Percentiles rank a stretch among this genome's conserved stretches.
These are phyloP conservation scores for Drosophila suzukii DNA, from an alignment of 1,140 invertebrate genomes.

Conservation along the genomic window DNA sequence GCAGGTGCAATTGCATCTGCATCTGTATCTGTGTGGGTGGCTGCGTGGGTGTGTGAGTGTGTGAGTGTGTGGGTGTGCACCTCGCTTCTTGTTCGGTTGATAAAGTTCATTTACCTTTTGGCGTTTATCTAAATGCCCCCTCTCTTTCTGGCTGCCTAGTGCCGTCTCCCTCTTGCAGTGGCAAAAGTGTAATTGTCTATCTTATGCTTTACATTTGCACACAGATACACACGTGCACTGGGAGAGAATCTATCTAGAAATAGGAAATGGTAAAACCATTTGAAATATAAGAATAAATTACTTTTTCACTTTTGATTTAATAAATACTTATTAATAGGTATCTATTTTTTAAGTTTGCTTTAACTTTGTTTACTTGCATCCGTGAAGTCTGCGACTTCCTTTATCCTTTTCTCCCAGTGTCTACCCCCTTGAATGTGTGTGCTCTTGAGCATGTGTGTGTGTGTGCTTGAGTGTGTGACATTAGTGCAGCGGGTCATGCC, in stretches of 20 bases:
- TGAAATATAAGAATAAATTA: no score
- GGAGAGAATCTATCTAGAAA: not conserved
- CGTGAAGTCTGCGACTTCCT: conserved; percentile 41
- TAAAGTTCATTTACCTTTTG: conserved; percentile 83
- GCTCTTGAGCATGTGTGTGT: conserved; percentile 17
- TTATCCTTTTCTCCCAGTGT: conserved; percentile 27
- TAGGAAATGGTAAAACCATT: no score
- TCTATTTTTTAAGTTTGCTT: conserved; percentile 13
- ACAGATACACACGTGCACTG: conserved; percentile 27
- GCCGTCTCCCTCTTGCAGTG: conserved; percentile 41
- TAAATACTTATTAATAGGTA: no score
- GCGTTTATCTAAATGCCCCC: conserved; percentile 71
- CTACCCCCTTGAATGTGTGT: conserved; percentile 3
- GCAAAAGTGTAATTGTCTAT: conserved; percentile 81
- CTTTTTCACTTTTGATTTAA: not conserved
- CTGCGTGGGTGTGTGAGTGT: conserved; percentile 4
- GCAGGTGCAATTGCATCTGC: conserved; percentile 33
- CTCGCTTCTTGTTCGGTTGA: conserved; percentile 65
- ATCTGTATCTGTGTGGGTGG: not conserved
- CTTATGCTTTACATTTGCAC: conserved; percentile 70
- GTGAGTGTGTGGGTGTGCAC: conserved; percentile 20
- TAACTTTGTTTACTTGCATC: conserved; percentile 69
- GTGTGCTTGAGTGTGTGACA: conserved; percentile 51
- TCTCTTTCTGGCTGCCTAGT: conserved; percentile 13
- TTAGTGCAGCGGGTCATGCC: conserved; percentile 64